Evolutionary conservation across 1,140 invertebrate genomes (phyloP), one percentile per base, ranked within the genome.

Genomic region (Heliothis subflexa): DNA sequence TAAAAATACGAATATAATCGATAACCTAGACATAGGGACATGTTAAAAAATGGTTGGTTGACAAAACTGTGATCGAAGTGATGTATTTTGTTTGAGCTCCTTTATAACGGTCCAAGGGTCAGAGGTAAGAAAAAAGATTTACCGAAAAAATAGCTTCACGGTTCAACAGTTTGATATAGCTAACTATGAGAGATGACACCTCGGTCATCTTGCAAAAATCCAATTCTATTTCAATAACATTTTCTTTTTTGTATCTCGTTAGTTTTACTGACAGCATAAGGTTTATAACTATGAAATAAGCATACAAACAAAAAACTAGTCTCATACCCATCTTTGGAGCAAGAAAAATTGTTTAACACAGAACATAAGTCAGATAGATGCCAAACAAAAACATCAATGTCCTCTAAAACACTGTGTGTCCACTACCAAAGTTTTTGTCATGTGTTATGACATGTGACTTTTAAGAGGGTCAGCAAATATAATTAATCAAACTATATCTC

Each of bases 401-500:
- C 55, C 50, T 73, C 45, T 47, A 59, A 68, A 50, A 50, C 50
- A n/a, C 28, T 80, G 71, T 81, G 70, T 50, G 25, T 59, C 68
- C 75, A 64, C 83, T 78, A 59, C 33, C 21, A 81, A 87, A 88
- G 77, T 87, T 87, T 86, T 87, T 87, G 86, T 83, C 78, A 76
- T 55, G 66, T 54, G 78, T 85, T 86, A 87, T 86, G 84, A 87
- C 86, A 84, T 85, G 83, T 89, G 83, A 88, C 87, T 88, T 85
- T 84, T 85, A 85, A 88, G 85, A 89, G 87, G 86, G 86, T 88
- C 76, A 75, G 45, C 52, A 28, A 77, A 85, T 82, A 78, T 88
- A 86, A 90, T 90, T 90, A 88, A 90, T 89, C 88, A 88, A 85
- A 87, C 84, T 81, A 68, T 79, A 52, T 64, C 21, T 64, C 47